phyloP scores from a whole-genome alignment of 2,888 invertebrate species.

The Cecidostiba fungosa region DNA sequence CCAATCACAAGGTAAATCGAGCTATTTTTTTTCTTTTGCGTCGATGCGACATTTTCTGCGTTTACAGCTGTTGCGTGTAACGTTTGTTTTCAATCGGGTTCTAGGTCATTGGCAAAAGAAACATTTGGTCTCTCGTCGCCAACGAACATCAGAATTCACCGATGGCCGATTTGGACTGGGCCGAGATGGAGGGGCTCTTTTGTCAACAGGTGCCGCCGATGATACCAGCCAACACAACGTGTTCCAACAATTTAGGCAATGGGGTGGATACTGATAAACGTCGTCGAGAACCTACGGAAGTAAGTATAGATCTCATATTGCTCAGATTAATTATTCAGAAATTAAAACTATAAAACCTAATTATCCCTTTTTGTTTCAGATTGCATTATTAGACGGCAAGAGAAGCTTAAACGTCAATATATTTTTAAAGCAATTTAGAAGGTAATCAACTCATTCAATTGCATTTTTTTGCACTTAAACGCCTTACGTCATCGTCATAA shows the following conservation, averaged over 20 bases:
- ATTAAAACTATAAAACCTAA: background rate
- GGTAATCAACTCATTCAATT: conserved; percentile 81
- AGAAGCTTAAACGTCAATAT: conserved; percentile 98
- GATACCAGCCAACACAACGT: conserved; percentile 79
- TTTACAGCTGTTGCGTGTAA: background rate
- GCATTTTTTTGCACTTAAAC: background rate
- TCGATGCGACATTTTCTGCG: background rate
- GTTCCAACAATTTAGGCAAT: conserved; percentile 82
- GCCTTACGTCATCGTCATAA: background rate
- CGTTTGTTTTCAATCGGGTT: conserved; percentile 58
- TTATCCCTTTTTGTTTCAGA: conserved; percentile 81
- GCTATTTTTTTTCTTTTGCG: background rate
- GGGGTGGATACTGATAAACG: conserved; percentile 83
- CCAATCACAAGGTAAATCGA: conserved; percentile 88
- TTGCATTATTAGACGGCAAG: conserved; percentile 95
- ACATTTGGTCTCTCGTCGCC: conserved; percentile 96
- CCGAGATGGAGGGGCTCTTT: conserved; percentile 96
- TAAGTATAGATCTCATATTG: conserved; percentile 71
- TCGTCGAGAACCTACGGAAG: conserved; percentile 90
- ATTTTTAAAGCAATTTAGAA: conserved; percentile 97
- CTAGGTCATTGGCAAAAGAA: conserved; percentile 92
- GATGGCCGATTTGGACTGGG: conserved; percentile 94
- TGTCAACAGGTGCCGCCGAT: conserved; percentile 89
- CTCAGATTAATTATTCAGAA: background rate
- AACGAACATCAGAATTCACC: conserved; percentile 91